A percentile compares a stretch with the other conserved stretches of the same genome.
Conservation (phyloP, 2,888 invertebrate species). For the Euzophera pinguis region DNA sequence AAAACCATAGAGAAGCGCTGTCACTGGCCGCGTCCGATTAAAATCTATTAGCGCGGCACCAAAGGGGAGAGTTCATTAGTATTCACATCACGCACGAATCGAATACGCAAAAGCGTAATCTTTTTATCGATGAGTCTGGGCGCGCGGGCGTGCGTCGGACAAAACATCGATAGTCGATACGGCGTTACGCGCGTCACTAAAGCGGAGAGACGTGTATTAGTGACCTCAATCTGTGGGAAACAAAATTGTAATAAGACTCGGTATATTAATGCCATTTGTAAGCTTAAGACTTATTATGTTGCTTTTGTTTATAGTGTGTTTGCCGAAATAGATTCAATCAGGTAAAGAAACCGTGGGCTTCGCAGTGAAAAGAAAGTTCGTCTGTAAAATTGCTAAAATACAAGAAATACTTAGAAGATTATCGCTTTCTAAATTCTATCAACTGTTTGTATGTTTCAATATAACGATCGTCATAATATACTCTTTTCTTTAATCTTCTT, state of each 20-base stretch:
- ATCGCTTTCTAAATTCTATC: no score
- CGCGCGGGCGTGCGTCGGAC: constrained; percentile 31
- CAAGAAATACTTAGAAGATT: no score
- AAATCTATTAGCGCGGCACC: constrained; percentile 66
- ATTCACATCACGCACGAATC: constrained; percentile 73
- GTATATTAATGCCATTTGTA: no score
- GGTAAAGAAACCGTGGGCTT: no score
- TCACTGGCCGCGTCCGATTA: constrained; percentile 61
- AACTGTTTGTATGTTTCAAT: no score
- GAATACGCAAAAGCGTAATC: constrained; percentile 73
- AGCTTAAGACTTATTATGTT: no score
- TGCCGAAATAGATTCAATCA: no score
- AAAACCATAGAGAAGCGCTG: constrained; percentile 34
- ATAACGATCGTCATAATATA: no score
- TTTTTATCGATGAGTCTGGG: constrained; percentile 65
- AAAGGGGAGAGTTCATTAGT: constrained; percentile 64
- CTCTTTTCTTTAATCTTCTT: no score
- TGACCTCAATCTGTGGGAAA: constrained; percentile 15
- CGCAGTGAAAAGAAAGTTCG: no score
- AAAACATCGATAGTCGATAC: constrained; percentile 50
- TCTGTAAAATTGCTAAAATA: no score
- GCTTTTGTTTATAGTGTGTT: no score
- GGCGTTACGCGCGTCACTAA: constrained; percentile 42
- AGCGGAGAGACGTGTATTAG: constrained; percentile 22
- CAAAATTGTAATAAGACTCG: not conserved